Evolutionary conservation across 2,888 invertebrate genomes (phyloP).

Genomic region (Polyommatus icarus): DNA sequence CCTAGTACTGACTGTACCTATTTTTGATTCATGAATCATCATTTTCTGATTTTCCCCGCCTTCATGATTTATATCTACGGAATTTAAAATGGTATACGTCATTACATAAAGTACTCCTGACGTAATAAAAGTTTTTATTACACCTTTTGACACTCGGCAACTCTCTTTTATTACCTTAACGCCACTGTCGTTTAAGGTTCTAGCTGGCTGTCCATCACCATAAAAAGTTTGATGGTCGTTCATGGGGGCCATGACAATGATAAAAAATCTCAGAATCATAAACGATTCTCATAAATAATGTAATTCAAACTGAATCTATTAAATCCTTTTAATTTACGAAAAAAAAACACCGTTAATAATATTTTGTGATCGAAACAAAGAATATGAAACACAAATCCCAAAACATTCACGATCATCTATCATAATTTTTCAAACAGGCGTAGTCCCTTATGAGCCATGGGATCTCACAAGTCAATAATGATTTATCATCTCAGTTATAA

Average conservation of each 20-base stretch:
- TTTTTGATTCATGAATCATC: neutral
- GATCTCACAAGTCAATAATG: neutral
- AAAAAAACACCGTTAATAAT: neutral
- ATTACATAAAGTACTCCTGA: slow-evolving; percentile 2
- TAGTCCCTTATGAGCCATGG: neutral
- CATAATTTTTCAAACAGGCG: neutral
- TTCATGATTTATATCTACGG: neutral
- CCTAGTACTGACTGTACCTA: neutral
- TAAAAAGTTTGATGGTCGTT: slow-evolving; percentile 1
- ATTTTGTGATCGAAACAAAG: neutral
- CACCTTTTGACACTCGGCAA: slow-evolving; percentile 16
- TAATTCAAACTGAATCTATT: no score
- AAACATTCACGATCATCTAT: neutral
- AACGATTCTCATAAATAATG: neutral
- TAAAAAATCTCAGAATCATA: neutral
- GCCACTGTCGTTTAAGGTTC: slow-evolving; percentile 2
- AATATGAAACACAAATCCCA: neutral
- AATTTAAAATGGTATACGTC: slow-evolving; percentile 9
- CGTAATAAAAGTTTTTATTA: slow-evolving; percentile 16
- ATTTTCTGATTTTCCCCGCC: neutral
- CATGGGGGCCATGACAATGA: neutral
- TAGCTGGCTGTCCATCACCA: slow-evolving; percentile 14
- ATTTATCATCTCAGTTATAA: neutral
- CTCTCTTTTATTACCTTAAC: slow-evolving; percentile 17
- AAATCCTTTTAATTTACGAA: no score